These are phyloP conservation scores for Phoebastria nigripes DNA, from an alignment of 2,797 vertebrate species.

Conservation along the genomic window DNA sequence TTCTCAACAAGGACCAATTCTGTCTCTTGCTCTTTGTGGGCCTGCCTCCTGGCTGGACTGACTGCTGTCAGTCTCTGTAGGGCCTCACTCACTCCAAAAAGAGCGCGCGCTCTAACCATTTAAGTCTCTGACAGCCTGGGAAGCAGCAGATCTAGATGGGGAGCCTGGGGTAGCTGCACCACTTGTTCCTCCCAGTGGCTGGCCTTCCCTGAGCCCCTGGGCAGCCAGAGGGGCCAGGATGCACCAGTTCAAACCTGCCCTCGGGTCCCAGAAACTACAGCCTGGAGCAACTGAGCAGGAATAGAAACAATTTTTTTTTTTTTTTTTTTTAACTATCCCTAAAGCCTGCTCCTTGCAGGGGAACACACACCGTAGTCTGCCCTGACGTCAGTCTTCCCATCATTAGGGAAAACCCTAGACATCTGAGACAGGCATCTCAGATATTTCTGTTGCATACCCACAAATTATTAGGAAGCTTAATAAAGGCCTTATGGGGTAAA, in stretches of 20 bases:
- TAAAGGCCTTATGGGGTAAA: background rate
- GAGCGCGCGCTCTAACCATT: background rate
- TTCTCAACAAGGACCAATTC: background rate
- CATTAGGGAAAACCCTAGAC: background rate
- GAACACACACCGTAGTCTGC: background rate
- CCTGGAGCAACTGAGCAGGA: background rate
- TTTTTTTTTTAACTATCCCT: background rate
- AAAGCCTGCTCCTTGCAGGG: background rate
- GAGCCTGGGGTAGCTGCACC: background rate
- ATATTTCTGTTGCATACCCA: background rate
- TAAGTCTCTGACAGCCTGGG: background rate
- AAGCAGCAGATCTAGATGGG: background rate
- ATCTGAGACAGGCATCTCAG: background rate
- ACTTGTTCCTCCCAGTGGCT: background rate
- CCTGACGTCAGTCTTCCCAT: background rate
- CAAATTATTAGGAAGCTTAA: background rate
- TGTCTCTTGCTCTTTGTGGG: background rate
- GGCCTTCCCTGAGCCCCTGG: background rate
- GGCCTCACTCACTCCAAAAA: accelerated
- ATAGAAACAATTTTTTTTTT: background rate
- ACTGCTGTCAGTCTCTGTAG: background rate
- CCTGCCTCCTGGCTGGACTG: background rate
- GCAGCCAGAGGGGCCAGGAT: background rate
- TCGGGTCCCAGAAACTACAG: background rate
- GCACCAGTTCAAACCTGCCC: background rate